Evolutionary conservation across 2,888 invertebrate genomes (phyloP).

Genomic region (Mimas tiliae): DNA sequence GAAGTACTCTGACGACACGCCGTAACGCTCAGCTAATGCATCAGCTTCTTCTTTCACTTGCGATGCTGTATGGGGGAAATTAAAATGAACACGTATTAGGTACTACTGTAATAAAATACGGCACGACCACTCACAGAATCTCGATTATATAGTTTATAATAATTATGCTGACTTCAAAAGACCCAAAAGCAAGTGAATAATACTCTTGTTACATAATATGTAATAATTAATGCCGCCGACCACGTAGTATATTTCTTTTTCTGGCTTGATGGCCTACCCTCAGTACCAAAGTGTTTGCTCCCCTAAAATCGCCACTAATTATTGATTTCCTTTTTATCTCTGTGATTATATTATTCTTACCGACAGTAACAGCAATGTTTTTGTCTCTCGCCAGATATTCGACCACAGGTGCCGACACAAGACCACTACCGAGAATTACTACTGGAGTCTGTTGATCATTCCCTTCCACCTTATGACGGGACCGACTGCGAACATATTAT

Average conservation of each 20-base stretch:
- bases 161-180: no score
- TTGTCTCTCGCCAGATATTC: slow-evolving; percentile 96
- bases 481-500: slow-evolving; percentile 73
- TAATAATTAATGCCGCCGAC: no score
- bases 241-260: no score
- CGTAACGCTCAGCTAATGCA: slow-evolving; percentile 90
- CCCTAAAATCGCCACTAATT: not conserved
- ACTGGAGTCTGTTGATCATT: slow-evolving; percentile 88
- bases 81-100: not conserved
- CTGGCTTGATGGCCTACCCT: no score
- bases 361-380: slow-evolving; percentile 92
- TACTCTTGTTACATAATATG: no score
- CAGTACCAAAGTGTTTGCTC: no score
- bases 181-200: no score
- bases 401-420: slow-evolving; percentile 96
- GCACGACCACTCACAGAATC: no score
- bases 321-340: no score
- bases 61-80: slow-evolving; percentile 81
- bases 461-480: slow-evolving; percentile 89
- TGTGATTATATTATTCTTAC: slow-evolving; percentile 60
- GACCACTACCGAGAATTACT: slow-evolving; percentile 97
- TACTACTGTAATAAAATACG: no score
- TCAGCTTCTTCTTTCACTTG: slow-evolving; percentile 96
- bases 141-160: no score
- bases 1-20: slow-evolving; percentile 91